A percentile compares a stretch with the other conserved stretches of the same genome.
These are phyloP conservation scores for Lamprotornis superbus DNA, from an alignment of 2,113 vertebrate species.

Conservation along the genomic window DNA sequence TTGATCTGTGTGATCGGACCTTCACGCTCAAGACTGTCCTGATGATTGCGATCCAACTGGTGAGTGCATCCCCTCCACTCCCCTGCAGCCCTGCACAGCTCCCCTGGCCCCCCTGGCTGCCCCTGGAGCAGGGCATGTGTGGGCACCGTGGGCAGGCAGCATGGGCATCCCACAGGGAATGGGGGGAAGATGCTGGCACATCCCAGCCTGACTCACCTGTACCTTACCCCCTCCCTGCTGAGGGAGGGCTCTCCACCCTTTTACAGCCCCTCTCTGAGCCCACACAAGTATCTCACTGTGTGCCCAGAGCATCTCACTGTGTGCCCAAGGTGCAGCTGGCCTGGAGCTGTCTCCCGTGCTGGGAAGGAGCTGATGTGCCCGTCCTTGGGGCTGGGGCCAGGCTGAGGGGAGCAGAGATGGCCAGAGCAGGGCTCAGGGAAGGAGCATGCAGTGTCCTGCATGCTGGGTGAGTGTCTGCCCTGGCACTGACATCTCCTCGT, in stretches of 20 bases:
- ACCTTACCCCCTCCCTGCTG: not conserved
- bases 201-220: accelerated
- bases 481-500: not conserved
- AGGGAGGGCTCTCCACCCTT: not conserved
- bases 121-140: accelerated
- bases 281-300: not conserved
- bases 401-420: not conserved
- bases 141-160: accelerated
- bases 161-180: accelerated
- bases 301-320: not conserved
- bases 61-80: constrained; percentile 50
- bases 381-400: accelerated
- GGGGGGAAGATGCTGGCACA: not conserved
- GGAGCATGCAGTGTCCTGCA: accelerated
- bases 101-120: not conserved
- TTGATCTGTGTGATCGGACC: constrained; percentile 95
- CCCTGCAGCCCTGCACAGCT: accelerated
- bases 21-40: constrained; percentile 98
- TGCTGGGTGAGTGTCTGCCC: accelerated
- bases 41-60: constrained; percentile 99
- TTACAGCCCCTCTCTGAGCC: not conserved
- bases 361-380: accelerated
- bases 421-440: not conserved
- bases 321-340: not conserved
- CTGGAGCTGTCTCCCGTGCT: not conserved